These are phyloP conservation scores for Muscina levida DNA, from an alignment of 2,888 invertebrate genomes.

Conservation along the genomic window DNA sequence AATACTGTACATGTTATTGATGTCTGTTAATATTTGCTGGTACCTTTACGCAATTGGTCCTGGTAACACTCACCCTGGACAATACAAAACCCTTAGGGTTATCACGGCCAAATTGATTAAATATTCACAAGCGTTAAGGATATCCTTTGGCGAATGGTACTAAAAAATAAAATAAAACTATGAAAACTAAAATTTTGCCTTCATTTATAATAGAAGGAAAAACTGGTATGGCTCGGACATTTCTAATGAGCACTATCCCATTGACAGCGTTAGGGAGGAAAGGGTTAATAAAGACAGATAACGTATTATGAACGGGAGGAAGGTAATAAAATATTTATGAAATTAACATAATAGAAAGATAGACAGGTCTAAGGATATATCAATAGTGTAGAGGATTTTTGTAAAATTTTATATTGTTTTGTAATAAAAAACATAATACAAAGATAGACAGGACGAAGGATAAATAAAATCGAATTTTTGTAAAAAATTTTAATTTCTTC, in stretches of 20 bases:
- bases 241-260: slow-evolving; percentile 70
- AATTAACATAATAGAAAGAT: slow-evolving; percentile 31
- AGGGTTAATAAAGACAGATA: not conserved
- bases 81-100: slow-evolving; percentile 60
- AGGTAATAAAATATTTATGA: slow-evolving; percentile 30
- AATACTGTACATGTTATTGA: slow-evolving; percentile 37
- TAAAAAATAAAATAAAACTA: slow-evolving; percentile 45
- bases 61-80: slow-evolving; percentile 1
- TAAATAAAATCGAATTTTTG: too few species aligned
- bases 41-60: not conserved
- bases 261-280: not conserved
- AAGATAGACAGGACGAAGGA: too few species aligned
- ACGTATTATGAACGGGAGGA: not conserved
- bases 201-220: slow-evolving; percentile 69
- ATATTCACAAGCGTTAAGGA: slow-evolving; percentile 74
- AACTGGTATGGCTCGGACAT: slow-evolving; percentile 75
- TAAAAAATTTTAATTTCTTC: too few species aligned
- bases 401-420: too few species aligned
- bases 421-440: too few species aligned
- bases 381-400: not conserved
- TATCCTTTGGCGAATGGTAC: slow-evolving; percentile 53
- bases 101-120: slow-evolving; percentile 73
- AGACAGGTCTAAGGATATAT: slow-evolving; percentile 8
- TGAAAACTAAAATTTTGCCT: slow-evolving; percentile 37
- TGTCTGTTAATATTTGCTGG: slow-evolving; percentile 29